Evolutionary conservation across 2,888 invertebrate genomes (phyloP), one percentile per base, ranked within the genome.

Genomic region (Sinohyriopsis cumingii): DNA sequence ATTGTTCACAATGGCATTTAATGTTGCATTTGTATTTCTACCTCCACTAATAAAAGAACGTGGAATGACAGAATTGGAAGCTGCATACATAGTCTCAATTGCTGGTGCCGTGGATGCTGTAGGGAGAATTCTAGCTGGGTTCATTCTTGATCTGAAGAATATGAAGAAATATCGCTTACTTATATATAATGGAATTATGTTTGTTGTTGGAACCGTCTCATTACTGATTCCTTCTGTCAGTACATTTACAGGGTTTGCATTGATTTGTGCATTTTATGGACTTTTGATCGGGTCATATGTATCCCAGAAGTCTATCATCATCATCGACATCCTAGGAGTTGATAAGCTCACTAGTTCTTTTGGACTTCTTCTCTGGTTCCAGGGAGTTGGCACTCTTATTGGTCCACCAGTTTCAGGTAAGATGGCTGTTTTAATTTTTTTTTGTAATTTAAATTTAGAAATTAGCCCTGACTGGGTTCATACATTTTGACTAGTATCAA

Each of bases 361-460:
- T 68, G 86, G 86, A 19, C 57, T 86, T 33, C 62, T 85, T 59
- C 76, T 84, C 20, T 71, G 73, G 63, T 86, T 85, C 63, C 86
- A 86, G 68, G 84, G 85, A 25, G 22, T 86, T 12, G 84, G 84
- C 12, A 77, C 78, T n/a, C 67, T 83, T 19, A 66, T 83, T 25
- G 86, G 85, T 20, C 84, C 85, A 33, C 84, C 84, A 19, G 55
- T 86, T n/a, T 79, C 84, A 71, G 86, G 86, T 86, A 73, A 67
- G 72, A 45, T 45, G 45, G 3, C 2, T 45, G 12, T 45, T 12
- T 45, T 3, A 45, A 45, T 15, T 1, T 45, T 2, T 45, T 1
- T 45, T 1, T 15, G 15, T 15, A 45, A 15, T 45, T 45, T 2
- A 15, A 45, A 12, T 45, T 45, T 12, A 12, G 15, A 45, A 45